Conservation (phyloP, 2,888 invertebrate genomes). For the Serrognathus titanus region DNA sequence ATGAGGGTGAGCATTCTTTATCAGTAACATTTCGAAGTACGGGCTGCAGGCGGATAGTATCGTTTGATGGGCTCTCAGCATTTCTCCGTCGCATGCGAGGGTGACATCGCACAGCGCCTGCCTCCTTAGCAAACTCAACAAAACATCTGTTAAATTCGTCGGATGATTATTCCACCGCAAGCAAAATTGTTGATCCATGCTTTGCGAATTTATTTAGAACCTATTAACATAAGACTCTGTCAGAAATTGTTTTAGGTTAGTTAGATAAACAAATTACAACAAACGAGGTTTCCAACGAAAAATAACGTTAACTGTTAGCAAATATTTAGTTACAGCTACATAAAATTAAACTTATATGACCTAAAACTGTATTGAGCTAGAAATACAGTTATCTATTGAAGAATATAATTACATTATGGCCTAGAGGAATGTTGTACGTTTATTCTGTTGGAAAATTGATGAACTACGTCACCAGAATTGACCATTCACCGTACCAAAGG, state of each 20-base stretch:
- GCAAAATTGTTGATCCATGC: conserved; percentile 77
- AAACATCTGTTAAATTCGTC: conserved; percentile 85
- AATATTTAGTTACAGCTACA: conserved; percentile 31
- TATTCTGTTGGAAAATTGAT: conserved; percentile 15
- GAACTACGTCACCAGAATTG: conserved; percentile 18
- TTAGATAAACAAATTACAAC: background rate
- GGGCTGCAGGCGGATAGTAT: conserved; percentile 92
- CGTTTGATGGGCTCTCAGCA: conserved; percentile 89
- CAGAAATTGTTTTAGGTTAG: conserved; percentile 4
- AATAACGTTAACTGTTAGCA: conserved; percentile 6
- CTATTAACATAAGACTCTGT: conserved; percentile 14
- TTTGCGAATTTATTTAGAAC: conserved; percentile 9
- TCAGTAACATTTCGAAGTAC: conserved; percentile 88
- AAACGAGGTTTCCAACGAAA: conserved; percentile 2
- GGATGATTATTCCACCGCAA: conserved; percentile 94
- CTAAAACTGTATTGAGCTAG: conserved; percentile 49
- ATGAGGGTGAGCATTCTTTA: conserved; percentile 85
- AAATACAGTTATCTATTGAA: conserved; percentile 45
- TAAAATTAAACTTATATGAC: conserved; percentile 47
- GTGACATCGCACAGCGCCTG: conserved; percentile 92
- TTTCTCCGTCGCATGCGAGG: conserved; percentile 85
- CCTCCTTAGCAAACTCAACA: conserved; percentile 80
- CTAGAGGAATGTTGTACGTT: conserved; percentile 17
- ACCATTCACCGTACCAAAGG: conserved; percentile 22
- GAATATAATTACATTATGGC: conserved; percentile 20